A percentile compares a stretch with the other conserved stretches of the same genome.
Evolutionary conservation across 2,888 invertebrate genomes (phyloP).

Genomic region (Drosophila mettleri): DNA sequence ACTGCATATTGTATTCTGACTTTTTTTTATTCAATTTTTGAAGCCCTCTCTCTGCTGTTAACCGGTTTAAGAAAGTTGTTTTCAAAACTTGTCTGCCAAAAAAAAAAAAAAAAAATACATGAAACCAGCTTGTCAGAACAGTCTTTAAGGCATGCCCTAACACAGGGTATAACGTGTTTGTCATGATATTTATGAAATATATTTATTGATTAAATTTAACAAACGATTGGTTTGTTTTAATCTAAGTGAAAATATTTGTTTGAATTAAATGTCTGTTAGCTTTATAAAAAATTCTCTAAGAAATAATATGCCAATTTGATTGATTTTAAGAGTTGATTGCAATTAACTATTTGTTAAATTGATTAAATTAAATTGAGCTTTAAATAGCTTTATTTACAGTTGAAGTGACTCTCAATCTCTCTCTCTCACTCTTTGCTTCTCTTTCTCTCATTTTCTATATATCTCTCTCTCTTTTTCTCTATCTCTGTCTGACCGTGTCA

Average conservation of each 20-base stretch:
- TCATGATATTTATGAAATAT: neutral
- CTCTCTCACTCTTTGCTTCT: neutral
- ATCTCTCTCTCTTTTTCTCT: neutral
- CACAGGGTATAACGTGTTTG: neutral
- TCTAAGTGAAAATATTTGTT: neutral
- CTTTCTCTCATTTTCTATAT: neutral
- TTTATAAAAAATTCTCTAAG: neutral
- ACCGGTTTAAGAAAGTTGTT: constrained; percentile 71
- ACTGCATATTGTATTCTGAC: neutral
- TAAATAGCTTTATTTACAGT: neutral
- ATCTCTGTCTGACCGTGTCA: neutral
- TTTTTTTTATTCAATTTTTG: neutral
- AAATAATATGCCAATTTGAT: neutral
- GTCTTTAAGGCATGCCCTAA: neutral
- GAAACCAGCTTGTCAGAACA: constrained; percentile 25
- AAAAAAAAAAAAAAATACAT: constrained; percentile 19
- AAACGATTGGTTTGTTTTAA: neutral
- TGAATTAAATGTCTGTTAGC: neutral
- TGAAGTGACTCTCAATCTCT: neutral
- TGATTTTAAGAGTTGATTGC: neutral
- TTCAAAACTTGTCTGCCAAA: constrained; percentile 38
- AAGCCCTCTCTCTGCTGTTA: constrained; percentile 11
- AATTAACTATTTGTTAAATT: neutral
- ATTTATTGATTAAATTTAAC: neutral
- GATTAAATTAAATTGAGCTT: neutral